Percentiles rank a stretch among this genome's conserved stretches.
These are phyloP conservation scores for Bombus sibiricus DNA, from an alignment of 1,140 invertebrate species.

Conservation along the genomic window DNA sequence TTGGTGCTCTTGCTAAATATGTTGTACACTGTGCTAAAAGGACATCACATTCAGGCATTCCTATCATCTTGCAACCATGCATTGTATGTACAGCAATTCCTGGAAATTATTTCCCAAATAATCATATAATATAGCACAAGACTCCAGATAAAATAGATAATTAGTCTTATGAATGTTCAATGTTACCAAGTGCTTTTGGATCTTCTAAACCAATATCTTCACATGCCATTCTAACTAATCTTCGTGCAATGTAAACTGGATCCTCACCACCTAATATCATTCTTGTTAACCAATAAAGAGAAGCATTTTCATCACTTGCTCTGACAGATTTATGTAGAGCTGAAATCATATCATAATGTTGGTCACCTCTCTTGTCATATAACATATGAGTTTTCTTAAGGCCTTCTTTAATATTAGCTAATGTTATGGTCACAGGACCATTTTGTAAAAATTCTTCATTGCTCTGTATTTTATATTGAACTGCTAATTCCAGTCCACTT, in stretches of 20 bases:
- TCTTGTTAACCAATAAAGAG: constrained; percentile 92
- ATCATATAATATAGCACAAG: not conserved
- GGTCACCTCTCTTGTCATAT: constrained; percentile 91
- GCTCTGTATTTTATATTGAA: constrained; percentile 82
- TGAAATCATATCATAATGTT: constrained; percentile 93
- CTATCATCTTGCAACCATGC: constrained; percentile 91
- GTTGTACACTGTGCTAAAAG: constrained; percentile 89
- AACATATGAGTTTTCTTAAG: constrained; percentile 88
- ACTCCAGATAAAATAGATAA: constrained; percentile 7
- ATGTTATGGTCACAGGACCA: constrained; percentile 81
- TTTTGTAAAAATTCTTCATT: constrained; percentile 61
- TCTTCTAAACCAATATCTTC: constrained; percentile 89
- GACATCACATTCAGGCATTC: constrained; percentile 92
- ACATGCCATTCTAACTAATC: constrained; percentile 89
- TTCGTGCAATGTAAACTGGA: constrained; percentile 90
- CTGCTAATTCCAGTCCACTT: constrained; percentile 88
- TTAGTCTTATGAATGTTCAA: not conserved
- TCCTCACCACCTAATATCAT: constrained; percentile 93
- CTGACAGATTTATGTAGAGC: constrained; percentile 94
- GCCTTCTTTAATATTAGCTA: constrained; percentile 86
- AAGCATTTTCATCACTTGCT: constrained; percentile 91
- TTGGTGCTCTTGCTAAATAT: constrained; percentile 89
- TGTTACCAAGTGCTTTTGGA: constrained; percentile 82
- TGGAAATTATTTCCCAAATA: constrained; percentile 44
- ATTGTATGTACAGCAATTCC: constrained; percentile 88